Base-by-base conservation (phyloP, 2,888 invertebrate species). In the Lithophane socia region DNA sequence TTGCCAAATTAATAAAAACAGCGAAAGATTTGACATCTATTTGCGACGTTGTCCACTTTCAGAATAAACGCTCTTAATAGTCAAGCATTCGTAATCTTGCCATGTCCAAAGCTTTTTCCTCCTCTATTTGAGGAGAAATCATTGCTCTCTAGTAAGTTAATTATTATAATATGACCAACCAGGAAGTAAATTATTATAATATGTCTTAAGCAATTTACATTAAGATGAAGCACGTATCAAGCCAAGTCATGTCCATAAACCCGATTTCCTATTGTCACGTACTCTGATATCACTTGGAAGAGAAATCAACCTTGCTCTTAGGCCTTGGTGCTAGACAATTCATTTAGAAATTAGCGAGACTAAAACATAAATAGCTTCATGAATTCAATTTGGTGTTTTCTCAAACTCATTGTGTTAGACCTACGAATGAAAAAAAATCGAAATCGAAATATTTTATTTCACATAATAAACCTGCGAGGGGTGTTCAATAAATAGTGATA, bases 281-380 rank as follows among this genome's bases (percentile, higher is more conserved):
- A 49, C 42, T 2, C 18, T 63, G 16, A 58, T 61, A 56, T 29
- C 4, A 64, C 56, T 63, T 52, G n/a, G 5, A 64, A 79, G 56
- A 64, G 79, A 79, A 68, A 79, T 68, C 67, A 24, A 24, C 79
- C 63, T 63, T 74, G 21, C 16, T 49, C 13, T 24, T 13, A 44
- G 12, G 24, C 67, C 73, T 79, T 79, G 80, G 2, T n/a, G 56
- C 8, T 63, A 16, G n/a, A 47, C 13, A 63, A 16, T 54, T 44
- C 0, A 18, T 61, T 61, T 54, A 37, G 29, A 70, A 77, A 24
- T 24, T 37, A 66, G 54, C 10, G 5, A 71, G 12, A 24, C 13
- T n/a, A 21, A 61, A 64, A n/a, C 44, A 49, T 37, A n/a, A n/a
- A n/a, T n/a, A n/a, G n/a, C n/a, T n/a, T n/a, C n/a, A n/a, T n/a